These are phyloP conservation scores for Drosophila yakuba DNA, from an alignment of 1,140 invertebrate genomes.

Conservation along the genomic window DNA sequence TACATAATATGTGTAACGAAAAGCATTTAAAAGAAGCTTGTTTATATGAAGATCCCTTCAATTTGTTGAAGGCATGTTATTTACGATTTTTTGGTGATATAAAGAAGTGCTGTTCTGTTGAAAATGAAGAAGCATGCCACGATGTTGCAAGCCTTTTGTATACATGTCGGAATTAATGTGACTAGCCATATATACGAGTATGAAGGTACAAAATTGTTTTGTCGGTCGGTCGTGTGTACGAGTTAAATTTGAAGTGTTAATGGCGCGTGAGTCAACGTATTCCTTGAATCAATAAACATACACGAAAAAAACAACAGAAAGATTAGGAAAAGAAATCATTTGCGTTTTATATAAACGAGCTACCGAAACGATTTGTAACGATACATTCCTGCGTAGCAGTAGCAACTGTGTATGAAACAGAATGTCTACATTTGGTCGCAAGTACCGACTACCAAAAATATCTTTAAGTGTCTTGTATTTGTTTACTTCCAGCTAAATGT, in stretches of 20 bases:
- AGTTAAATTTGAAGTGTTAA: slow-evolving; percentile 71
- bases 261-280: slow-evolving; percentile 77
- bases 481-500: slow-evolving; percentile 80
- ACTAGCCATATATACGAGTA: slow-evolving; percentile 7
- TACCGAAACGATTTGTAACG: slow-evolving; percentile 48
- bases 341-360: slow-evolving; percentile 62
- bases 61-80: neutral
- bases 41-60: neutral
- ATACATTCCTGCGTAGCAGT: slow-evolving; percentile 16
- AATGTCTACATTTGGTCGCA: slow-evolving; percentile 76
- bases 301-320: slow-evolving; percentile 30
- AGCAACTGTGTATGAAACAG: slow-evolving; percentile 19
- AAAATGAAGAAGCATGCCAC: slow-evolving; percentile 4
- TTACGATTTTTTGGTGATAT: neutral
- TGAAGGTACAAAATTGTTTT: slow-evolving; percentile 27
- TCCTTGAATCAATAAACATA: slow-evolving; percentile 76
- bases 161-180: slow-evolving; percentile 16
- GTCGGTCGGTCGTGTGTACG: slow-evolving; percentile 38
- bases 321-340: slow-evolving; percentile 58
- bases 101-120: neutral
- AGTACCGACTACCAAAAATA: slow-evolving; percentile 77
- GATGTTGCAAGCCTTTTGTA: slow-evolving; percentile 5
- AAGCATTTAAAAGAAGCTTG: too few species aligned
- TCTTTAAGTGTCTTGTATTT: slow-evolving; percentile 81
- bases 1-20: too few species aligned